These are phyloP conservation scores for Psittacula echo DNA, from an alignment of 2,797 vertebrate genomes.

Conservation along the genomic window DNA sequence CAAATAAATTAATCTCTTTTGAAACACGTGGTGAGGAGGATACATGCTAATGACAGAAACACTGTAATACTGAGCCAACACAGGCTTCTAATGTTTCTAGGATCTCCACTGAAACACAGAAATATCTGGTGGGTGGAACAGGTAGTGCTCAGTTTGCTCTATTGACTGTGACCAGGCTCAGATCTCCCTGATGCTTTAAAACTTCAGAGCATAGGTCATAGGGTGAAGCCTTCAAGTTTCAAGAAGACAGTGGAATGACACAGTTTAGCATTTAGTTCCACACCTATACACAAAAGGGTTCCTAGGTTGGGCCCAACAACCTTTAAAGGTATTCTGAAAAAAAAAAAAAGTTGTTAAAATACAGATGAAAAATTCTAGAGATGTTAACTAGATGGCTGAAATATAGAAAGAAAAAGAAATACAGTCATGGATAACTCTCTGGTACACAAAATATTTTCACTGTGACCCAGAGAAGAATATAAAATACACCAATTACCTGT, in stretches of 20 bases:
- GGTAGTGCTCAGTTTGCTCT: neutral
- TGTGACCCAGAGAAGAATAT: neutral
- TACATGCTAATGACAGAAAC: neutral
- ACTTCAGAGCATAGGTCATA: neutral
- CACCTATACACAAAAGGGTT: neutral
- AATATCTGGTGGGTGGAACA: neutral
- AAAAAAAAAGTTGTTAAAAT: neutral
- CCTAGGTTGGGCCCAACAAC: neutral
- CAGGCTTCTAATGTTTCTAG: neutral
- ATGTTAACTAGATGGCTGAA: neutral
- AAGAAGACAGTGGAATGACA: neutral
- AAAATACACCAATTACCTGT: conserved; percentile 84
- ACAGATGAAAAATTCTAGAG: neutral
- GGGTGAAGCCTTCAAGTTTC: neutral
- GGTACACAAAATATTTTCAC: neutral
- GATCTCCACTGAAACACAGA: neutral
- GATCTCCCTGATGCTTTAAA: neutral
- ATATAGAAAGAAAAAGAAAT: neutral
- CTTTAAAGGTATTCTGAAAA: neutral
- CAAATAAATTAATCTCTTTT: neutral
- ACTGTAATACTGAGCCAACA: neutral
- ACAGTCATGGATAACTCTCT: neutral
- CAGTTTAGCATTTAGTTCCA: neutral
- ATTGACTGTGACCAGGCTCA: neutral
- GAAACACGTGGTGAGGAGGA: accelerated